Evolutionary conservation across 2,113 vertebrate genomes (phyloP), one percentile per base, ranked within the genome.

Genomic region (Anhinga rufa): DNA sequence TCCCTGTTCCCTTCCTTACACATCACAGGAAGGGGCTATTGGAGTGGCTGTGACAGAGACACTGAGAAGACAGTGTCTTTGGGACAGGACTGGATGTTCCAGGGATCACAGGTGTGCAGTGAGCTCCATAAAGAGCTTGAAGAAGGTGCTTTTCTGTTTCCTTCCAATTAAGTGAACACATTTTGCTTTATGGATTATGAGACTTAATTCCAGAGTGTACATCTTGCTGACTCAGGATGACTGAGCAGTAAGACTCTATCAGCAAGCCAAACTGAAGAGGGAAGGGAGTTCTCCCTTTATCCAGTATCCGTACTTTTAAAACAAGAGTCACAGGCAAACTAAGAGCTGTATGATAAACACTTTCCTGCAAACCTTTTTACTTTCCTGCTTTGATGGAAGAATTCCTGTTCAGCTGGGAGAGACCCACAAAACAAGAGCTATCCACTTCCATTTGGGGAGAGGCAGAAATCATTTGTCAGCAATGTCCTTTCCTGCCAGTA

Each of bases 341-440:
- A 95, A 81, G 70, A 89, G 31, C 24, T 66, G 25, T 16, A 57
- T 6, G 42, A 90, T 19, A 72, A 94, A 86, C 5, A 24, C 68
- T 80, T 97, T 90, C 88, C 87, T 88, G 31, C 26, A 94, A 90
- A 64, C 17, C 29, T 90, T 83, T 97, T 87, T 75, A 66, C 44
- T 87, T 94, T 94, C 74, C 51, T 92, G 66, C 95, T 95, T 93
- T 90, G 62, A 86, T 44, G 46, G 54, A 87, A 15, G 54, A 49
- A 79, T 75, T 96, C 77, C 90, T 87, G 42, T 80, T 58, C 74
- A 97, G 44, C 71, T 91, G 57, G 36, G 31, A 90, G 16, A 88
- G 77, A 82, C 70, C 44, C 77, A 25, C 54, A 96, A 91, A 96
- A 90, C 74, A 91, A 74, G 93, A 97, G 88, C 46, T 86, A 52